These are phyloP conservation scores for Drosophila nigrodunni DNA, from an alignment of 1,140 invertebrate species.

Conservation along the genomic window DNA sequence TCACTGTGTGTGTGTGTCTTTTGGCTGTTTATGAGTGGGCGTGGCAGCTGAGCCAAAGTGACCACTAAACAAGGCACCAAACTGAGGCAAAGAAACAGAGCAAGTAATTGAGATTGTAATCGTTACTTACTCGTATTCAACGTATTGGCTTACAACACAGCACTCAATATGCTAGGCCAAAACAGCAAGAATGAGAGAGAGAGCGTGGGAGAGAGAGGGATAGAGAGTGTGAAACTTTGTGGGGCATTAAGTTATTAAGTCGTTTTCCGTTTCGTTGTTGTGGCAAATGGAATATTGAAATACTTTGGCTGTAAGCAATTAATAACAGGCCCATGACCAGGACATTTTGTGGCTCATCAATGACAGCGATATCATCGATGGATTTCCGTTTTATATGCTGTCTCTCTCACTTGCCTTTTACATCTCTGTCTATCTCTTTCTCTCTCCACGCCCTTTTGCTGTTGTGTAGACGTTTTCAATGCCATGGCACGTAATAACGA, in stretches of 20 bases:
- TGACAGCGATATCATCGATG: conserved; percentile 28
- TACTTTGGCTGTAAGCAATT: conserved; percentile 67
- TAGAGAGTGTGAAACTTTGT: conserved; percentile 62
- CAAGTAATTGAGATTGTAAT: conserved; percentile 82
- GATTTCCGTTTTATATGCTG: conserved; percentile 24
- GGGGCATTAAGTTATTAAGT: conserved; percentile 79
- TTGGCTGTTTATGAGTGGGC: conserved; percentile 48
- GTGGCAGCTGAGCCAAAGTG: conserved; percentile 27
- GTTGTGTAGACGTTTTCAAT: conserved; percentile 61
- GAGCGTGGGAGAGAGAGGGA: no score
- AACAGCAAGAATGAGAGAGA: not conserved
- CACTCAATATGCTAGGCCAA: conserved; percentile 13
- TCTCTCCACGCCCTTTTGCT: not conserved
- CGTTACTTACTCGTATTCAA: conserved; percentile 68
- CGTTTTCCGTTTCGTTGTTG: conserved; percentile 55
- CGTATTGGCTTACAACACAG: conserved; percentile 54
- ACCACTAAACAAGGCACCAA: conserved; percentile 9
- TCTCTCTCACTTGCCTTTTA: no score
- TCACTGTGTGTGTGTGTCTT: conserved; percentile 26
- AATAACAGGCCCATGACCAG: conserved; percentile 61
- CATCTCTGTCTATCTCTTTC: not conserved
- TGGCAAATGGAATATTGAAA: conserved; percentile 62
- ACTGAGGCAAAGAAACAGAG: conserved; percentile 32
- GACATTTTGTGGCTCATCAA: conserved; percentile 50
- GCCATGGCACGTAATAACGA: conserved; percentile 78